These are phyloP conservation scores for Pithecia hirsuta DNA, from an alignment of 2,797 vertebrate genomes.

Conservation along the genomic window DNA sequence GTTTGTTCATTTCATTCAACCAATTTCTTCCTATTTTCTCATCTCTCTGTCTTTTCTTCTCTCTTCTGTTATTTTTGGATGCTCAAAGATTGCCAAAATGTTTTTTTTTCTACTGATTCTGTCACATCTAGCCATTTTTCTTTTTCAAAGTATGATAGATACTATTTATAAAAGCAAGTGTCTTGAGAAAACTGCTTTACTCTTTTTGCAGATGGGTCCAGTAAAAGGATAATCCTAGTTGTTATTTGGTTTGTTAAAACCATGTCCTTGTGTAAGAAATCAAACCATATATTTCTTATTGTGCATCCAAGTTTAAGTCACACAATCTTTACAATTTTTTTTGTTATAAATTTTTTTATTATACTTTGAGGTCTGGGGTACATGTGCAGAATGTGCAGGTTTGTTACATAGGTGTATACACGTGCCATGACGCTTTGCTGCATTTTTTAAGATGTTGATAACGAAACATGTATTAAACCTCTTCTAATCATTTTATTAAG, in stretches of 20 bases:
- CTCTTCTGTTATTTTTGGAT: constrained; percentile 21
- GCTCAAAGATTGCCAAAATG: neutral
- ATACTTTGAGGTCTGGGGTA: too few relatives aligned
- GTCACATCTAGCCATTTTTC: neutral
- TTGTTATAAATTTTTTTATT: neutral
- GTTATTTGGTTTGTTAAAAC: neutral
- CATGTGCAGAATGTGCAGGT: too few relatives aligned
- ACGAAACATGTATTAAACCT: neutral
- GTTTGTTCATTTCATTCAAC: constrained; percentile 34
- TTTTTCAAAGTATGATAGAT: neutral
- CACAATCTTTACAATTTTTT: neutral
- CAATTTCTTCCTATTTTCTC: neutral
- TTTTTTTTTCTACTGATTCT: neutral
- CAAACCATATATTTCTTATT: neutral
- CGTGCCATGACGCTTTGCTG: too few relatives aligned
- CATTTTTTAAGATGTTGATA: neutral
- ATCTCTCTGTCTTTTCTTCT: neutral
- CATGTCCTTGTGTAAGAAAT: neutral
- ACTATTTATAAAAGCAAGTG: neutral
- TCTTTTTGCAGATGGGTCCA: neutral
- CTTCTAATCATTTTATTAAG: neutral
- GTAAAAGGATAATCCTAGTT: neutral
- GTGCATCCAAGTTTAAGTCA: neutral
- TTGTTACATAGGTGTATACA: too few relatives aligned
- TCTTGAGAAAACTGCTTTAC: neutral